Evolutionary conservation across 1,140 invertebrate species (phyloP), one percentile per base, ranked within the genome.

Genomic region (Dreissena polymorpha): DNA sequence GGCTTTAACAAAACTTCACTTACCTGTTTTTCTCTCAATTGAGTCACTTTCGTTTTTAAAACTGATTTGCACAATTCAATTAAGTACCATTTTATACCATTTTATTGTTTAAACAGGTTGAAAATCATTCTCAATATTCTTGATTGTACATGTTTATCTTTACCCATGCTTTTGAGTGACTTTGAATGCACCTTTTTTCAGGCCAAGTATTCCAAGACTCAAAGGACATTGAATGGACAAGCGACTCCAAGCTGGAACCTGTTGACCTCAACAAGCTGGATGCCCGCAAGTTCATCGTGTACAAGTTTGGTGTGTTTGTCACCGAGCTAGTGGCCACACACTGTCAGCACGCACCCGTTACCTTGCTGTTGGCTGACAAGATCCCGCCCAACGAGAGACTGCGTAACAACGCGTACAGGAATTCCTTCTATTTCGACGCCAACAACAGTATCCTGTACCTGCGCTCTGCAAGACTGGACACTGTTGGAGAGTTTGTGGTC

Each of bases 381-480:
- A 89, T 91, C 29, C 91, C 91, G 70, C 75, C 89, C 51, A 92
- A 90, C 70, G 83, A 83, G 55, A 83, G 90, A 7, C 83, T 92
- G 18, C 69, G 86, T 0, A 83, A 86, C 7, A 92, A 92, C 83
- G 79, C 88, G 14, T 92, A 91, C 83, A 83, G 90, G 57, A 92
- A 92, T 86, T 91, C 91, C 13, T 92, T 92, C 90, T 84, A 90
- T 75, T 92, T 88, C 69, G 91, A 92, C 84, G 91, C 89, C 75
- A 92, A 88, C 81, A 92, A 92, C 84, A 87, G 86, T 60, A 90
- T 92, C 39, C 65, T 92, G 85, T 92, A 92, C 79, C 67, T 92
- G 53, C 77, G 91, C 12, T 80, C 84, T 39, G 91, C 89, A 3
- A 68, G 91, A 23, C 86, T 92, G 27, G 90, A 91, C 29, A 87